Base-by-base conservation (phyloP, 2,113 vertebrate genomes). In the Ia io region DNA sequence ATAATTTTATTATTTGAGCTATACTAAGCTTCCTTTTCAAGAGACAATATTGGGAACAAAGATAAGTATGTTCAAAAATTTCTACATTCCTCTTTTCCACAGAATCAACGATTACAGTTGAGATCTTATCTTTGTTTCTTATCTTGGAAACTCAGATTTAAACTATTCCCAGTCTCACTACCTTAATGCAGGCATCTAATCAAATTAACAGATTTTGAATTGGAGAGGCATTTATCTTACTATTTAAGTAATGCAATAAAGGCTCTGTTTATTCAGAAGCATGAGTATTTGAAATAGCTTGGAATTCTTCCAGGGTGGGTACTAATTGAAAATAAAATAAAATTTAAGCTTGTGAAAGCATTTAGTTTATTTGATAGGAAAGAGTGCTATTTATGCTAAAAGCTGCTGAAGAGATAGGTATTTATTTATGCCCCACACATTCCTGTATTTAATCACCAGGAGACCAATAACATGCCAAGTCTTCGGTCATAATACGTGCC, bases 311-410 rank as follows among this genome's bases (percentile, higher is more conserved):
- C 42, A 87, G 65, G 12, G 4, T 78, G 1, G 40, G 2, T 12
- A 79, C n/a, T 76, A 49, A 82, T 56, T 88, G 90, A 88, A 95
- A 90, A 63, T 83, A 76, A 83, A 88, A 80, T 32, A 51, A 51
- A 88, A 63, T 14, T 7, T 40, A 86, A 63, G 56, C 69, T 59
- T 95, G 14, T 79, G 63, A 91, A 94, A 83, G 14, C 42, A 77
- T 42, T 8, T 14, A 4, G 32, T 78, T 63, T 91, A 74, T 94
- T 47, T 59, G 49, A 78, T 47, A 25, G 49, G 42, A 49, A 35
- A 53, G 20, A 22, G 92, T 40, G 32, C 16, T 76, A 86, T 85
- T 44, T 65, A 40, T 22, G 84, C 4, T 53, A 47, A 70, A 88
- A 59, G 56, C 47, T 91, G 69, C 30, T 53, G 35, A n/a, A 10